phyloP scores from a whole-genome alignment of 2,113 vertebrate species.

The Rhombomys opimus region DNA sequence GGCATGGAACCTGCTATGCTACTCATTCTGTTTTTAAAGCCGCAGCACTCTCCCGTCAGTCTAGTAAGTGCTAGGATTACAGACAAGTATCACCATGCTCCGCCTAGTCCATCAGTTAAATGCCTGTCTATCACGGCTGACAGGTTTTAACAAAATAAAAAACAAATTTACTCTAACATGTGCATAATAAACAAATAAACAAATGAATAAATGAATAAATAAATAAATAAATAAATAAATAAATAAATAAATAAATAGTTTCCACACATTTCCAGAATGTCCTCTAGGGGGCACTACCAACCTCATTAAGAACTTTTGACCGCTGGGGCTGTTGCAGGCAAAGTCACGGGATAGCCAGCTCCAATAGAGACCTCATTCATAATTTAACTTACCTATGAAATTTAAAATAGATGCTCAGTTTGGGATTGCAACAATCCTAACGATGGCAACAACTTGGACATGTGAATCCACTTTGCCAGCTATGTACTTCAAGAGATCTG shows the following conservation, averaged over 20 bases:
- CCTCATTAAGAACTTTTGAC: not conserved
- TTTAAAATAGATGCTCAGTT: not conserved
- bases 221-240: not conserved
- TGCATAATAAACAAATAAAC: not conserved
- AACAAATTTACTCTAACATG: not conserved
- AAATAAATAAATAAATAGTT: not conserved
- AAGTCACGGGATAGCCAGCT: not conserved
- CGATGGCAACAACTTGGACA: not conserved
- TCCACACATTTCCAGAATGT: not conserved
- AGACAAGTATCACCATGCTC: not conserved
- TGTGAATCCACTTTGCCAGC: not conserved
- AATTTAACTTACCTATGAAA: not conserved
- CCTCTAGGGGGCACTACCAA: conserved; percentile 34
- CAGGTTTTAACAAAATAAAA: not conserved
- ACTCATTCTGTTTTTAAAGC: not conserved
- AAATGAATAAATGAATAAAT: not conserved
- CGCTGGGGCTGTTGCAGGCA: not conserved
- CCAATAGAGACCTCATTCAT: not conserved
- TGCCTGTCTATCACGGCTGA: not conserved
- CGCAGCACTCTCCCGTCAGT: not conserved
- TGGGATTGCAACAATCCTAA: conserved; percentile 16
- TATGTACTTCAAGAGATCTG: conserved; percentile 7
- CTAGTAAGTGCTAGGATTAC: not conserved
- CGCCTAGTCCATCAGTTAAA: not conserved
- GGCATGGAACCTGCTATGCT: not conserved